Evolutionary conservation across 35 echinoderm and acorn worm genomes (phyloP), one percentile per base, ranked within the genome.

Genomic region (Patiria miniata): DNA sequence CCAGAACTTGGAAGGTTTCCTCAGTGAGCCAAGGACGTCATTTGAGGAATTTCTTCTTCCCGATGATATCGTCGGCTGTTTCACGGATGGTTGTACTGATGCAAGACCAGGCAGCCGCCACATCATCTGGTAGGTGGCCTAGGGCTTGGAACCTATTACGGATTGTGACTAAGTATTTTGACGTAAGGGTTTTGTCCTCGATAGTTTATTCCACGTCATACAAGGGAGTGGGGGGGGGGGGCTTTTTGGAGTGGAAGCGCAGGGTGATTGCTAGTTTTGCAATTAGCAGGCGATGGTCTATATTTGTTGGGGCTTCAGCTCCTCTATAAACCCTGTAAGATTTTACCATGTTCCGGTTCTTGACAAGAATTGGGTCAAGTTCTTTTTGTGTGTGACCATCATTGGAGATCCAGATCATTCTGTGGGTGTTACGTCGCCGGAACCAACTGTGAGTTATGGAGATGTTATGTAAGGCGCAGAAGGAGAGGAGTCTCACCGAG

Each of bases 131-230:
- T n/a, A 56, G 53, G 53, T 56, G 14, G n/a, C 53, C 53, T 12
- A 56, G 14, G 53, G 53, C 53, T 56, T 56, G 53, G 53, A 1
- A 56, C 53, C 53, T 56, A n/a, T 56, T 56, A 17, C n/a, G 53
- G 53, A 56, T 56, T 56, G 53, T 56, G 53, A 56, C 53, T 17
- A n/a, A 56, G 53, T 56, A 56, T 56, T 56, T 56, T 12, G n/a
- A 56, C n/a, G 53, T n/a, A 12, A 56, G 53, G 53, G 53, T 56
- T 56, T 56, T 56, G 53, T 56, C 53, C 14, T 56, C n/a, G 53
- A n/a, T 56, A n/a, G n/a, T n/a, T 56, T n/a, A n/a, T 56, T 56
- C 53, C 53, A 56, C 53, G 53, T 56, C 53, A 56, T 56, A 56
- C 53, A 56, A 56, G 53, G 53, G 53, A n/a, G 53, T 56, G 53